Evolutionary conservation across 2,888 invertebrate species (phyloP).

Genomic region (Pyrocoelia pectoralis): DNA sequence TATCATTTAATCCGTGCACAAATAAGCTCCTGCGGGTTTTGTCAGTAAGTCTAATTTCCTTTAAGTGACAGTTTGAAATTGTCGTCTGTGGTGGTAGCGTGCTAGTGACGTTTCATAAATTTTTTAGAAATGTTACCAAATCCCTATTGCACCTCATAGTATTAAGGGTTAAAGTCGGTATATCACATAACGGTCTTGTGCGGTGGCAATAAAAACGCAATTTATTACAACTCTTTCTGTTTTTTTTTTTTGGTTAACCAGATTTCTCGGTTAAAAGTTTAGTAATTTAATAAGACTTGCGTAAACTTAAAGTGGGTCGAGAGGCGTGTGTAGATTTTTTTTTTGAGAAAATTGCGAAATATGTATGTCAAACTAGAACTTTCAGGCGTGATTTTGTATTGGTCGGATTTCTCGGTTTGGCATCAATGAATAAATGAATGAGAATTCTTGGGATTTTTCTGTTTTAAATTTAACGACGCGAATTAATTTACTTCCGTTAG

Average conservation of each 20-base stretch:
- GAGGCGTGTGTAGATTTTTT: no score
- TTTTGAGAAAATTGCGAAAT: no score
- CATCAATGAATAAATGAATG: no score
- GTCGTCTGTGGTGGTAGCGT: neutral
- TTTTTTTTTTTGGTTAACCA: neutral
- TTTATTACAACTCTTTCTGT: neutral
- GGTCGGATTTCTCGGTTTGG: no score
- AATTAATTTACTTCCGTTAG: no score
- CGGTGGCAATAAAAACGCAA: neutral
- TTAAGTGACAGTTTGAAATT: neutral
- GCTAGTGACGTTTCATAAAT: neutral
- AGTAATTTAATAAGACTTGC: neutral
- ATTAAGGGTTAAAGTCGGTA: neutral
- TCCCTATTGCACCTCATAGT: conserved; percentile 1
- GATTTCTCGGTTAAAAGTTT: neutral
- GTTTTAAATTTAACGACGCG: no score
- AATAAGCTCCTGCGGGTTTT: no score
- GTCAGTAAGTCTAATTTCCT: neutral
- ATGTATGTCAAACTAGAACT: no score
- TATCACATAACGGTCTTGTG: conserved; percentile 1
- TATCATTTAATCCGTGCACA: neutral
- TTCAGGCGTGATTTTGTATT: no score
- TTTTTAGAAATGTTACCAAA: neutral
- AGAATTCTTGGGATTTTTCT: no score
- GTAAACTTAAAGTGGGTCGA: neutral